Evolutionary conservation across 2,888 invertebrate genomes (phyloP).

Genomic region (Tipula unca): DNA sequence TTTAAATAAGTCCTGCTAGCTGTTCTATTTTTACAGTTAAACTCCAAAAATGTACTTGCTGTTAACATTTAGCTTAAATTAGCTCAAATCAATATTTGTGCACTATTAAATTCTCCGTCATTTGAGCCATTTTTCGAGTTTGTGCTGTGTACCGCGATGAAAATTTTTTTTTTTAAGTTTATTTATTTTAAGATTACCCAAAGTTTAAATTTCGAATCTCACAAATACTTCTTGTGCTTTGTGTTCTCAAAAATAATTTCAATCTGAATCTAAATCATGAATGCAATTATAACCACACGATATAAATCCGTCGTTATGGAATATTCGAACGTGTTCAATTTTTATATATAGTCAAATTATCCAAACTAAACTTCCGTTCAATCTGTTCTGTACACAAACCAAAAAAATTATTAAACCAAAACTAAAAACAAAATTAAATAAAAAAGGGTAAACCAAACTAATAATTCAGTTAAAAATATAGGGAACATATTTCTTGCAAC

Average conservation of each 20-base stretch:
- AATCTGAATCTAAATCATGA: neutral
- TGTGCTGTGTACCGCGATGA: no score
- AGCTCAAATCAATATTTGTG: no score
- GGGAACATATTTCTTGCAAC: conserved; percentile 1
- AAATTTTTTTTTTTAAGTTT: no score
- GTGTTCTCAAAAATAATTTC: neutral
- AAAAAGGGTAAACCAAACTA: neutral
- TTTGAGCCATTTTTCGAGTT: no score
- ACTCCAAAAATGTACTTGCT: no score
- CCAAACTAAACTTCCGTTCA: neutral
- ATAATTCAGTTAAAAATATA: neutral
- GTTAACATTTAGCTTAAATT: no score
- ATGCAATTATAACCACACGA: neutral
- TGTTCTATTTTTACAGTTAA: no score
- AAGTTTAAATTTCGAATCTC: no score
- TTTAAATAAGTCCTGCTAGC: no score
- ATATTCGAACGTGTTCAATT: neutral
- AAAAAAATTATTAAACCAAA: neutral
- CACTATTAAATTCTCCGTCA: no score
- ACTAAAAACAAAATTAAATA: neutral
- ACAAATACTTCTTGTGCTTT: no score
- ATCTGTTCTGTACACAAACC: neutral
- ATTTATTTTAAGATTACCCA: no score
- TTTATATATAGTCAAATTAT: neutral
- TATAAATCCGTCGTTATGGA: neutral